Evolutionary conservation across 2,888 invertebrate species (phyloP), one percentile per base, ranked within the genome.

Genomic region (Rhingia campestris): DNA sequence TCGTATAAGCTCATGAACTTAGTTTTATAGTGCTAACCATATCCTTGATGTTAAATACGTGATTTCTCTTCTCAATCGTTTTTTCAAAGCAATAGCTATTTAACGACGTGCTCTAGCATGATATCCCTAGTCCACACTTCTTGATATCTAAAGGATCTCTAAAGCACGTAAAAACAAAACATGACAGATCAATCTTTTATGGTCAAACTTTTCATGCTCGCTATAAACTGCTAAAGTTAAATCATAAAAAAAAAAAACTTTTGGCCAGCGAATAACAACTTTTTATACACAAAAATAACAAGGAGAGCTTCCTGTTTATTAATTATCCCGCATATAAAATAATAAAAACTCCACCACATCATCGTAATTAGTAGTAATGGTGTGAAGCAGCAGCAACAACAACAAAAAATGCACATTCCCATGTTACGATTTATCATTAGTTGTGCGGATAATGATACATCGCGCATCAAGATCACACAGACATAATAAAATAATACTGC

Each of bases 391-490:
- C 30, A 45, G 32, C 6, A n/a, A 56, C 1, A 45, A 14, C 22
- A 35, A n/a, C n/a, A 33, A 56, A n/a, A 39, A 33, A 4, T 49
- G 30, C 58, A 41, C 56, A 22, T 41, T 32, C 37, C 22, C 39
- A 14, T 33, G 22, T 43, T 58, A 58, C 58, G 51, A 56, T 41
- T 63, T 54, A 58, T 70, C 70, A 77, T 70, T 58, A 70, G 76
- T 59, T 51, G 30, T 54, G 43, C 30, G 30, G 59, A n/a, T 30
- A 43, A 61, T 51, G 59, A 59, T 49, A 39, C 30, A 39, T 39
- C 7, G 9, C 22, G 49, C 30, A 39, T 32, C 7, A 14, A 5
- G 49, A 9, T 41, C 7, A 41, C 7, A 7, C 37, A 56, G 4
- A 10, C 22, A 22, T n/a, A 53, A 12, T n/a, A 43, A 33, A 53